Evolutionary conservation across 2,797 vertebrate species (phyloP).

Genomic region (Hafferia zeledoni): DNA sequence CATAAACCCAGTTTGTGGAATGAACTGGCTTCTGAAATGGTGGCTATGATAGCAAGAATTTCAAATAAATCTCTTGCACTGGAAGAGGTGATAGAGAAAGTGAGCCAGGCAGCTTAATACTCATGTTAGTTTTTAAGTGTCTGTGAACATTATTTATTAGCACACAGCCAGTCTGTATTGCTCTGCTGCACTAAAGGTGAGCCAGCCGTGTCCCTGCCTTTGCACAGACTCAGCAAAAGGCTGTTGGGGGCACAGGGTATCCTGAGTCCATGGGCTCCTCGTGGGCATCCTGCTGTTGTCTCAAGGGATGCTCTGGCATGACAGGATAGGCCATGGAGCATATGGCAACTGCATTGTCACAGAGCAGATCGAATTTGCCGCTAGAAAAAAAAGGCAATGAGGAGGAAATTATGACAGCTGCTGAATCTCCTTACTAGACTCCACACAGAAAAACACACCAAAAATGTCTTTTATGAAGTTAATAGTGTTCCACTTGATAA

Average conservation of each 20-base stretch:
- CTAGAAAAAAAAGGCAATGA: not conserved
- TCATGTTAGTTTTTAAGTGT: not conserved
- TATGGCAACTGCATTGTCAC: not conserved
- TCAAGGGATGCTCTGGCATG: not conserved
- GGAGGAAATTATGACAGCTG: not conserved
- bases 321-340: not conserved
- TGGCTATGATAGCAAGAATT: not conserved
- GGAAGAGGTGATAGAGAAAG: not conserved
- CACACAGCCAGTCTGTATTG: not conserved
- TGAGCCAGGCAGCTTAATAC: not conserved
- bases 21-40: not conserved
- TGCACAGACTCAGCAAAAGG: not conserved
- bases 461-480: not conserved
- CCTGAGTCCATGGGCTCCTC: not conserved
- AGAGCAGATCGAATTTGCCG: not conserved
- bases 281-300: not conserved
- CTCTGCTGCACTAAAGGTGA: accelerated
- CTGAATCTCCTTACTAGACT: not conserved
- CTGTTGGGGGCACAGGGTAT: accelerated
- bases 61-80: not conserved
- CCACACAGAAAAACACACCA: not conserved
- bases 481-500: not conserved
- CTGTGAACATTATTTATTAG: not conserved
- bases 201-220: not conserved
- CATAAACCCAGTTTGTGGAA: not conserved